phyloP scores from a whole-genome alignment of 2,888 invertebrate species.

The Melanostoma scalare region DNA sequence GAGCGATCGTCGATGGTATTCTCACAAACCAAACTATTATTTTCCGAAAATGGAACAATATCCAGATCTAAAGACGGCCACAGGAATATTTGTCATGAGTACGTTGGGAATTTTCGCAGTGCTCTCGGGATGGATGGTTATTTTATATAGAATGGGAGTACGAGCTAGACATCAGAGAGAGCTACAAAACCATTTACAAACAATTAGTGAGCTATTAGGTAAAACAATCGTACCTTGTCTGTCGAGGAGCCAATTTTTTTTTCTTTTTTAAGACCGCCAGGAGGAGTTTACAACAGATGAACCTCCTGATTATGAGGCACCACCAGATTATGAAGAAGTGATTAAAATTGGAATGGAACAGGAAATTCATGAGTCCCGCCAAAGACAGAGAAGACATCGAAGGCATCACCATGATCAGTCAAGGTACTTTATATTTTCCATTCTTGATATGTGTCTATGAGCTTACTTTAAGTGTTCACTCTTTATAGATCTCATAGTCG shows the following conservation, averaged over 20 bases:
- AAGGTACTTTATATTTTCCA: slow-evolving; percentile 14
- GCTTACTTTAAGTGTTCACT: no score
- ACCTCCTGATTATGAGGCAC: slow-evolving; percentile 88
- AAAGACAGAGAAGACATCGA: slow-evolving; percentile 76
- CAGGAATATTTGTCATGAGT: slow-evolving; percentile 86
- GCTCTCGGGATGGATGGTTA: slow-evolving; percentile 85
- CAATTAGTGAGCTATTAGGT: slow-evolving; percentile 87
- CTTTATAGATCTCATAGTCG: slow-evolving; percentile 49
- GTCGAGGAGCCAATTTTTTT: slow-evolving; percentile 77
- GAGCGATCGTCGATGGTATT: slow-evolving; percentile 85
- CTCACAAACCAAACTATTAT: slow-evolving; percentile 87
- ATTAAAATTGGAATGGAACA: slow-evolving; percentile 84
- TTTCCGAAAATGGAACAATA: slow-evolving; percentile 87
- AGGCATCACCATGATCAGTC: slow-evolving; percentile 74
- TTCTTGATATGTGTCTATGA: background rate
- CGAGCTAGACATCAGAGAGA: slow-evolving; percentile 85
- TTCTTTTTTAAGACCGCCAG: slow-evolving; percentile 80
- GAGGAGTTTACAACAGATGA: slow-evolving; percentile 82
- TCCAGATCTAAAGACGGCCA: slow-evolving; percentile 86
- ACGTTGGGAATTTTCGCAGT: slow-evolving; percentile 85
- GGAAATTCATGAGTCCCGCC: slow-evolving; percentile 79
- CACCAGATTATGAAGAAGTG: slow-evolving; percentile 88
- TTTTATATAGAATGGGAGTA: slow-evolving; percentile 86
- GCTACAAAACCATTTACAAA: slow-evolving; percentile 86
- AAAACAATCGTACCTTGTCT: slow-evolving; percentile 57